Base-by-base conservation (phyloP, 1,140 invertebrate species). In the Metopolophium dirhodum region DNA sequence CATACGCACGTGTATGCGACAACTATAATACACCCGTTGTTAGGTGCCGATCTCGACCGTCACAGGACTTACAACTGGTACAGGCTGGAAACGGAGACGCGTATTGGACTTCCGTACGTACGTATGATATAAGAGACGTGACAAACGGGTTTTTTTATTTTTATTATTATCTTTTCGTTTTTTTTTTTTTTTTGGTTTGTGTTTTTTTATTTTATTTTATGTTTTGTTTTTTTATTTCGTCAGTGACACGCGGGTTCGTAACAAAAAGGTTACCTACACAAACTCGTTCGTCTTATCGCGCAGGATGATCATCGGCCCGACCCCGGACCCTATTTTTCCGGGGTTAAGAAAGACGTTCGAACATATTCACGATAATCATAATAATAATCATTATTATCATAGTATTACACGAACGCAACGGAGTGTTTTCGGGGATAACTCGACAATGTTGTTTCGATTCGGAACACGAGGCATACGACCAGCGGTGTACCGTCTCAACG, bases 71-170 rank as follows among this genome's bases (percentile, higher is more conserved):
- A 41, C 35, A 41, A 45, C 83, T 26, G 37, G 41, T 35, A 14
- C 30, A 61, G 61, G 37, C 22, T 23, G 82, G 35, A 35, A 41
- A 41, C 83, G 41, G 23, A 11, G 83, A 23, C 9, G 41, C 41
- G 41, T n/a, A 47, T 87, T n/a, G 30, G 85, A 87, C 49, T 87
- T 88, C n/a, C 47, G 86, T 87, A n/a, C 3, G n/a, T n/a, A n/a
- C n/a, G n/a, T 51, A 51, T 1, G 20, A 51, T 22, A 6, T 7
- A 37, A 61, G n/a, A 68, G 35, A 85, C 45, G 18, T 9, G 86
- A 35, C 45, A 49, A 88, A 88, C 86, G 51, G 86, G 86, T 88
- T 88, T 88, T 37, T 88, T 88, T 51, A n/a, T 11, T 87, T 49
- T 87, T 49, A 18, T 87, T 47, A n/a, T 87, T 86, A 14, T 86